Evolutionary conservation across 37 sponge, comb jelly and placozoan genomes (phyloP).

Genomic region (Aphrocallistes beatrix): DNA sequence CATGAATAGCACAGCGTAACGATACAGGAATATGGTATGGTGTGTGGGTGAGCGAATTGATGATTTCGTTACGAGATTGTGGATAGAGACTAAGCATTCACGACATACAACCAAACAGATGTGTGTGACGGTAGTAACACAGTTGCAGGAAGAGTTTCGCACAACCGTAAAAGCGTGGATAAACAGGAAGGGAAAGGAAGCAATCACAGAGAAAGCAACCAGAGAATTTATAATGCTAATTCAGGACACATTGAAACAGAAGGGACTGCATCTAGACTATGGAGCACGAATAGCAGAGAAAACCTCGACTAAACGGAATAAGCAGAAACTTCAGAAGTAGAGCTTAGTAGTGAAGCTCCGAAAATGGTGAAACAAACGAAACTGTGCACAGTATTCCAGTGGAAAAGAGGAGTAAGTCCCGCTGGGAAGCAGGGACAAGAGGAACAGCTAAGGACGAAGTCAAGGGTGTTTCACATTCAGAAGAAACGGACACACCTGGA

Average conservation of each 20-base stretch:
- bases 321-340: background rate
- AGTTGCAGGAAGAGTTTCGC: background rate
- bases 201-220: background rate
- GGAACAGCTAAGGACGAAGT: background rate
- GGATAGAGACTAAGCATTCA: background rate
- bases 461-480: background rate
- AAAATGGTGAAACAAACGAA: no score
- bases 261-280: background rate
- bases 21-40: background rate
- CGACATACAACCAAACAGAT: background rate
- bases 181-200: background rate
- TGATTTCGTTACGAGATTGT: background rate
- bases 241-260: background rate
- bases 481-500: no score
- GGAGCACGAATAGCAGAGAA: background rate
- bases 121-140: background rate
- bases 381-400: no score
- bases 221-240: background rate
- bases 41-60: background rate
- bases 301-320: background rate
- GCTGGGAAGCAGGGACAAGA: background rate
- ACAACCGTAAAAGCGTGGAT: background rate
- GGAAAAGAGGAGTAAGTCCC: no score
- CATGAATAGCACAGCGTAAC: background rate
- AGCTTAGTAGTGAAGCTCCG: no score